phyloP scores from a whole-genome alignment of 1,140 invertebrate genomes.

The Choristoneura fumiferana region DNA sequence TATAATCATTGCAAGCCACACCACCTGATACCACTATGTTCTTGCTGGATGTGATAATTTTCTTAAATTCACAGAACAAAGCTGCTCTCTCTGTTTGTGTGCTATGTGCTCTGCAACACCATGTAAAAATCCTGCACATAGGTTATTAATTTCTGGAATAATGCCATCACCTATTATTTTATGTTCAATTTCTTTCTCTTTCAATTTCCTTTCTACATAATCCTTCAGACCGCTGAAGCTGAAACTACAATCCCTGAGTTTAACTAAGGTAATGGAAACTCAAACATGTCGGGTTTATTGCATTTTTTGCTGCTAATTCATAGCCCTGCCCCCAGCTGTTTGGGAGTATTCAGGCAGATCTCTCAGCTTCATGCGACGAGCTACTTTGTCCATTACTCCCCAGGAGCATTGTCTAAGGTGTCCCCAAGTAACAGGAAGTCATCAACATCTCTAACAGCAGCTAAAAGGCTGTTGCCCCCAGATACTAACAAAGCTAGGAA shows the following conservation, averaged over 20 bases:
- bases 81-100: constrained; percentile 90
- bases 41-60: constrained; percentile 77
- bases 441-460: constrained; percentile 86
- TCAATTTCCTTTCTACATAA: constrained; percentile 48
- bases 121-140: constrained; percentile 92
- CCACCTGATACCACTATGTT: constrained; percentile 94
- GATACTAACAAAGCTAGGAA: constrained; percentile 94
- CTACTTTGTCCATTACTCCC: constrained; percentile 94
- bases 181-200: constrained; percentile 62
- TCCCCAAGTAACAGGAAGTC: constrained; percentile 90
- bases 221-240: constrained; percentile 71
- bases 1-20: constrained; percentile 95
- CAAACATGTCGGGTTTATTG: constrained; percentile 85
- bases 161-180: constrained; percentile 82
- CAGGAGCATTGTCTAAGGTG: constrained; percentile 91
- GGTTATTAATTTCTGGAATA: constrained; percentile 88
- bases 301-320: constrained; percentile 87
- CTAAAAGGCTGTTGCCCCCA: constrained; percentile 94
- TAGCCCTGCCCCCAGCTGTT: constrained; percentile 90
- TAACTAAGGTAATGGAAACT: constrained; percentile 82
- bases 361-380: constrained; percentile 90
- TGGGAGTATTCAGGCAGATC: constrained; percentile 87
- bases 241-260: constrained; percentile 75
- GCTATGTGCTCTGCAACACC: constrained; percentile 87
- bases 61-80: constrained; percentile 80